Evolutionary conservation across 2,888 invertebrate species (phyloP).

Genomic region (Calliopum simillimum): DNA sequence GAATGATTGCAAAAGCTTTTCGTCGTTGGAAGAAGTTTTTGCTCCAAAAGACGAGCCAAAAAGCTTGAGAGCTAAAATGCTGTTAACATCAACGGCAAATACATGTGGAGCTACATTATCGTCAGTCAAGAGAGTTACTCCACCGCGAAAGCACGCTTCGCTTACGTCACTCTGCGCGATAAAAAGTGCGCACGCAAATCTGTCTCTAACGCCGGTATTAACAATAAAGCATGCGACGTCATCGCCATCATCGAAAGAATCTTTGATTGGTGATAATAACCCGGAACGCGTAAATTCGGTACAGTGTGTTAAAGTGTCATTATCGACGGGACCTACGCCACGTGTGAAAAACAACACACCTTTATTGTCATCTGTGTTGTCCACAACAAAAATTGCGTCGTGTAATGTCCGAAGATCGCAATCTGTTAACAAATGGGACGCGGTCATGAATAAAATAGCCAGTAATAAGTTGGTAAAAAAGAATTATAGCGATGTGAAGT

Average conservation of each 20-base stretch:
- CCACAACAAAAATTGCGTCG: constrained; percentile 6
- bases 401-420: constrained; percentile 54
- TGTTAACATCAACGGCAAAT: constrained; percentile 9
- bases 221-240: constrained; percentile 45
- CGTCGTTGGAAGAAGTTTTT: constrained; percentile 60
- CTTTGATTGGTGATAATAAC: background rate
- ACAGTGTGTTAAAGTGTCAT: constrained; percentile 69
- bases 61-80: constrained; percentile 17
- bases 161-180: constrained; percentile 55
- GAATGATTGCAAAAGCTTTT: constrained; percentile 57
- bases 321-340: constrained; percentile 1
- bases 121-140: constrained; percentile 60
- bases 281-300: constrained; percentile 60
- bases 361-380: constrained; percentile 37
- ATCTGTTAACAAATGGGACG: constrained; percentile 76
- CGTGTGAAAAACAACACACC: constrained; percentile 36
- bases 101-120: constrained; percentile 9
- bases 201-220: constrained; percentile 26
- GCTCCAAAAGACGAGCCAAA: background rate
- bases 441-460: constrained; percentile 85
- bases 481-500: constrained; percentile 87
- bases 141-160: constrained; percentile 62
- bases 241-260: background rate
- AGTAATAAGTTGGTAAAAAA: constrained; percentile 75
- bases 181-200: constrained; percentile 44